These are phyloP conservation scores for Crossocerus cetratus DNA, from an alignment of 2,888 invertebrate genomes.

Conservation along the genomic window DNA sequence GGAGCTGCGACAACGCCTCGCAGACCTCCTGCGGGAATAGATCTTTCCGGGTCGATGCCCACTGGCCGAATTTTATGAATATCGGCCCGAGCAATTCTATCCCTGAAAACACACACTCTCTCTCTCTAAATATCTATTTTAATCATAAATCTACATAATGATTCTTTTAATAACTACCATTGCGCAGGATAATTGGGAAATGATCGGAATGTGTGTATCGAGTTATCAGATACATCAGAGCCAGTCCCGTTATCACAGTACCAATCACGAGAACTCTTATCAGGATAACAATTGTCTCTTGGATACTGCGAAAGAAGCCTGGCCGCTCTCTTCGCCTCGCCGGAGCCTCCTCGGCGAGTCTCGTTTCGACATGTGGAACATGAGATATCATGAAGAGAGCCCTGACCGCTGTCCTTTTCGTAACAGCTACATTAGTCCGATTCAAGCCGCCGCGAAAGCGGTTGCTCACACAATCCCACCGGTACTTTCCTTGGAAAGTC, in stretches of 20 bases:
- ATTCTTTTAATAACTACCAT: too few relatives aligned
- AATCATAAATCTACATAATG: too few relatives aligned
- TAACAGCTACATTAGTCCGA: background rate
- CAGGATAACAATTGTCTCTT: slow-evolving; percentile 42
- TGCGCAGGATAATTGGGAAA: slow-evolving; percentile 53
- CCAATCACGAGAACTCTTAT: slow-evolving; percentile 56
- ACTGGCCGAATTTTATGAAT: slow-evolving; percentile 79
- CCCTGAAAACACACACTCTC: too few relatives aligned
- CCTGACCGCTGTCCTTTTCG: background rate
- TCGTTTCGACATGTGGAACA: slow-evolving; percentile 5
- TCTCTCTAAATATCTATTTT: too few relatives aligned
- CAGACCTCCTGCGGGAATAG: slow-evolving; percentile 77
- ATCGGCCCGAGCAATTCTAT: slow-evolving; percentile 77
- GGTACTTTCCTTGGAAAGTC: background rate
- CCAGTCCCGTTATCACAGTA: slow-evolving; percentile 46
- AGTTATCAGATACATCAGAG: slow-evolving; percentile 54
- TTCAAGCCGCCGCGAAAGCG: background rate
- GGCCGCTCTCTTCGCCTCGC: background rate
- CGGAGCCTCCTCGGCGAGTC: background rate
- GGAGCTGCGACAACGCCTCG: slow-evolving; percentile 71
- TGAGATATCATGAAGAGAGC: slow-evolving; percentile 22
- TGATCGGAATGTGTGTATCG: slow-evolving; percentile 44
- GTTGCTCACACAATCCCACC: too few relatives aligned
- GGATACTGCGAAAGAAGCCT: slow-evolving; percentile 30
- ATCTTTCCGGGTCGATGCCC: slow-evolving; percentile 78